Percentiles rank a stretch among this genome's conserved stretches.
Conservation (phyloP, 1,140 invertebrate species). For the Papilio helenus region DNA sequence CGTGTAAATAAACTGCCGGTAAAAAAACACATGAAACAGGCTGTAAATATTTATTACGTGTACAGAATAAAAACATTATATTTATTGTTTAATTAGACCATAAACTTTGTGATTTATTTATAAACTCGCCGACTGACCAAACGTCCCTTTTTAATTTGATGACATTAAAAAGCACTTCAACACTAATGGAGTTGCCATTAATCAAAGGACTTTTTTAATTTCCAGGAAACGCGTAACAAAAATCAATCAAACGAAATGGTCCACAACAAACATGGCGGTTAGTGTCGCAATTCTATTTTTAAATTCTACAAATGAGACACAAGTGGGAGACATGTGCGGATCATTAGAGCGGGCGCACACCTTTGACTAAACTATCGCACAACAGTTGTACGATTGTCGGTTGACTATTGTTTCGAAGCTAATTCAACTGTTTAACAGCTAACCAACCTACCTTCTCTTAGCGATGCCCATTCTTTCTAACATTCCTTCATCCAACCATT, state of each 20-base stretch:
- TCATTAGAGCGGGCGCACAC: too few relatives aligned
- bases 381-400: too few relatives aligned
- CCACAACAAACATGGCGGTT: not conserved
- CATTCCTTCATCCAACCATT: not conserved
- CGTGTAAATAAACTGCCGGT: not conserved
- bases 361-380: too few relatives aligned
- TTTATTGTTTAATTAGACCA: not conserved
- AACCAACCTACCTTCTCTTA: too few relatives aligned
- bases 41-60: not conserved
- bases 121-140: not conserved
- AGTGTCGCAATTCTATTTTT: slow-evolving; percentile 5
- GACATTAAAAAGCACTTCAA: slow-evolving; percentile 20
- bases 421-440: too few relatives aligned
- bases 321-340: not conserved
- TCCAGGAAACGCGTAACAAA: not conserved
- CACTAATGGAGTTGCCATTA: slow-evolving; percentile 11
- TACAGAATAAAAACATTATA: not conserved
- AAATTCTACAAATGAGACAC: not conserved
- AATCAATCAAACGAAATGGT: slow-evolving; percentile 17
- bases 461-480: too few relatives aligned
- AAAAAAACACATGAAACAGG: not conserved
- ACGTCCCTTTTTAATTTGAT: slow-evolving; percentile 23
- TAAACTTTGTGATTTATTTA: slow-evolving; percentile 10
- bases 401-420: too few relatives aligned
- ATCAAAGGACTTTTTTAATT: slow-evolving; percentile 5